Evolutionary conservation across 2,797 vertebrate genomes (phyloP), one percentile per base, ranked within the genome.

Genomic region (Melanogrammus aeglefinus): DNA sequence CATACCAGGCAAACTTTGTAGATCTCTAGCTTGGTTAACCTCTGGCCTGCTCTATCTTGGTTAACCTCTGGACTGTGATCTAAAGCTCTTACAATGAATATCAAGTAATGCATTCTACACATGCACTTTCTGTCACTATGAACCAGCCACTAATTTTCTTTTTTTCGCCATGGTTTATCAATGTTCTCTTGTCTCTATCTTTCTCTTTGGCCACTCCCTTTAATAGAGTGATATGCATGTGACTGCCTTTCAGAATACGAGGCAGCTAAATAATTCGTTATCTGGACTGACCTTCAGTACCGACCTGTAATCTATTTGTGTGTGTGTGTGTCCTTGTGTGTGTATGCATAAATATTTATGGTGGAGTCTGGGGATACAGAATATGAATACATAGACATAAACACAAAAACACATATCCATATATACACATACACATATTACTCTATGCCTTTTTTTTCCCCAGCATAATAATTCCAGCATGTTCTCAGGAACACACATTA

Each of bases 281-380:
- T 51, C 47, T 51, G 47, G 16, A 51, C 47, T 51, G 47, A 14
- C 47, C 47, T 51, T 51, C 13, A 51, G 47, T 51, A 51, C 47
- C 47, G 16, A 51, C 47, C 47, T 51, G 16, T 18, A 51, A 51
- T 36, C 35, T 36, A 36, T 44, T 14, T 44, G 41, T 44, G 41
- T 44, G 41, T n/a, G 51, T 77, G n/a, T 57, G 29, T 77, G 73
- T 80, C 63, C 78, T 38, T 73, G 74, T 77, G 75, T 71, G 51
- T 76, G 80, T 75, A 78, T 57, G 27, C 18, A 70, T 90, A 85
- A 88, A 87, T 91, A 90, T 90, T 90, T 76, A 90, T 85, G 77
- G 35, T 75, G 82, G 79, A 78, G 77, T 86, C 81, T 79, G 31
- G 31, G 31, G 31, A 33, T 33, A 78, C 83, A 75, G 74, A 81